Conservation (phyloP, 53 echinoderm and acorn worm species). For the Mesocentrotus franciscanus region DNA sequence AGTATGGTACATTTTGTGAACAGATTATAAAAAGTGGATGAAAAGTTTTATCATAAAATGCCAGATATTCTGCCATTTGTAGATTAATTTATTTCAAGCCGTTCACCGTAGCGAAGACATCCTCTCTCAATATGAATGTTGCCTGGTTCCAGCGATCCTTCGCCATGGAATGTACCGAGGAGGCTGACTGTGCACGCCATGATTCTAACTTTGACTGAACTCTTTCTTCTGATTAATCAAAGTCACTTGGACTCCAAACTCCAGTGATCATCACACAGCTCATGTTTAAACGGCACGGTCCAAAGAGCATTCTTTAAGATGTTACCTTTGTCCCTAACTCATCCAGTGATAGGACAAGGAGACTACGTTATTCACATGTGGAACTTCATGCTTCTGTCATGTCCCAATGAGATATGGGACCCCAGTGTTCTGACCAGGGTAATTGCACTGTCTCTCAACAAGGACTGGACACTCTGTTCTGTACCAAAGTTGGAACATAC, state of each 20-base stretch:
- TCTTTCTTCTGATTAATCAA: background rate
- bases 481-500: background rate
- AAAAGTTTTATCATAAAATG: background rate
- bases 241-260: conserved; percentile 15
- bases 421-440: background rate
- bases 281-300: background rate
- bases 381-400: background rate
- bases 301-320: background rate
- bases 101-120: background rate
- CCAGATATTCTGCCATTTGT: background rate
- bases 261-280: background rate
- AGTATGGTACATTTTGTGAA: background rate
- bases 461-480: background rate
- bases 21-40: background rate
- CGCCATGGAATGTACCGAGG: background rate
- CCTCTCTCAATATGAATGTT: background rate
- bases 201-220: background rate
- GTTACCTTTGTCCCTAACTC: background rate
- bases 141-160: background rate
- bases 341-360: background rate
- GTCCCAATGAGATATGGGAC: background rate
- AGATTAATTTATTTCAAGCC: background rate
- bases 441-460: background rate
- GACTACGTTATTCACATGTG: background rate
- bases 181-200: background rate